Evolutionary conservation across 2,888 invertebrate species (phyloP), one percentile per base, ranked within the genome.

Genomic region (Muscina levida): DNA sequence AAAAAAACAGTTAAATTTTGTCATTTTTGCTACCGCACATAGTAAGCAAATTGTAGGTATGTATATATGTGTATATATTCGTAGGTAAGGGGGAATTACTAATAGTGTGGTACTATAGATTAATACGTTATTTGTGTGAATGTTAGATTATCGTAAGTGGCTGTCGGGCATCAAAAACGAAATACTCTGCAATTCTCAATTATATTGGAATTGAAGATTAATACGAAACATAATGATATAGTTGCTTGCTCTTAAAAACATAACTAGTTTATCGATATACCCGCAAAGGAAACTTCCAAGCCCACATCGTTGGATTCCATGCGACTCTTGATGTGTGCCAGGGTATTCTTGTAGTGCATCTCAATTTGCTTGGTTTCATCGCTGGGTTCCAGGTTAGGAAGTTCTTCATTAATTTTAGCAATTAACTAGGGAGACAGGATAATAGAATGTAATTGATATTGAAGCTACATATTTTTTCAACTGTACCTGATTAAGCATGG

Each of bases 331-430:
- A 97, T 92, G 87, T 97, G 97, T 83, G 95, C 95, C 86, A 97
- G 90, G 0, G 97, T 97, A 88, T 97, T 97, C 85, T 95, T 95
- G 90, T 98, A 97, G 90, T 98, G 98, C 88, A 97, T 97, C 82
- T 96, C 96, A 84, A 99, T 97, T 91, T 98, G 98, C 87, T 99
- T 98, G 37, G 97, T 97, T 90, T 99, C 99, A 86, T 98, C 98
- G 17, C 96, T 97, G 65, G 95, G 95, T 88, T 99, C 99, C 82
- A 99, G 92, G 90, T 97, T 97, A 0, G 97, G 97, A 37, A 98
- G 91, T 89, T 98, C 97, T 86, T 98, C 98, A 84, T 96, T 95
- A 62, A 99, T 97, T 91, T 98, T 98, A 44, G 94, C 94, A 82
- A 98, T 96, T 59, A 99, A 93, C 96, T 98, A 84, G 83, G 66